Base-by-base conservation (phyloP, 1,140 invertebrate species). In the Nilaparvata lugens region DNA sequence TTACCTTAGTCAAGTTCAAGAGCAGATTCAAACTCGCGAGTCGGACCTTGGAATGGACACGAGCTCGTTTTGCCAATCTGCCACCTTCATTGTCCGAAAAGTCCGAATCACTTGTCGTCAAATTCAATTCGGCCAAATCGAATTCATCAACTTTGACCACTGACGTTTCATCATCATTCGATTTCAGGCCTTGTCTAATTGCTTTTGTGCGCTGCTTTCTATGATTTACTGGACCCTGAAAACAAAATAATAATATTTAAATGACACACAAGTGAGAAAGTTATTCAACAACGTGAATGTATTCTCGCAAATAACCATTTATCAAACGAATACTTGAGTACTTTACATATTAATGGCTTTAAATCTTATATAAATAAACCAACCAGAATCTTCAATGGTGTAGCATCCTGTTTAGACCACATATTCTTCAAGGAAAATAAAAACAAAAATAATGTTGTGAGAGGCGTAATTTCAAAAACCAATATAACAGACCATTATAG, bases 71-170 rank as follows among this genome's bases (percentile, higher is more conserved):
- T 18, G 43, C 42, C 7, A 35, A 28, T 38, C 35, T 19, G 5
- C 58, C 53, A 51, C 23, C 24, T 56, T 63, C 62, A 56, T 40
- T 48, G 28, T 63, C 62, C 48, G 56, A 59, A 38, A 40, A 56
- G 38, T 63, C 62, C 3, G 62, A 63, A 24, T 63, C 62, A 42
- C 62, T 63, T 13, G 52, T 58, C 7, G 16, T 48, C 21, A 23
- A 18, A 48, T 48, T 48, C 16, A 18, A 48, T 19, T 19, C 16
- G 16, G 45, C 16, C 45, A 48, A 14, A 48, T 48, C 45, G 5
- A 19, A 18, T 48, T 48, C 21, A 4, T 48, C 16, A 23, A 48
- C 21, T 2, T 35, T 35, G 3, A 35, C 31, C 2, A 35, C 31
- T 35, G 31, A 35, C 13, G 7, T 35, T 14, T 48, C 45, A 16